Evolutionary conservation across 2,113 vertebrate genomes (phyloP).

Genomic region (Pleuronectes platessa): DNA sequence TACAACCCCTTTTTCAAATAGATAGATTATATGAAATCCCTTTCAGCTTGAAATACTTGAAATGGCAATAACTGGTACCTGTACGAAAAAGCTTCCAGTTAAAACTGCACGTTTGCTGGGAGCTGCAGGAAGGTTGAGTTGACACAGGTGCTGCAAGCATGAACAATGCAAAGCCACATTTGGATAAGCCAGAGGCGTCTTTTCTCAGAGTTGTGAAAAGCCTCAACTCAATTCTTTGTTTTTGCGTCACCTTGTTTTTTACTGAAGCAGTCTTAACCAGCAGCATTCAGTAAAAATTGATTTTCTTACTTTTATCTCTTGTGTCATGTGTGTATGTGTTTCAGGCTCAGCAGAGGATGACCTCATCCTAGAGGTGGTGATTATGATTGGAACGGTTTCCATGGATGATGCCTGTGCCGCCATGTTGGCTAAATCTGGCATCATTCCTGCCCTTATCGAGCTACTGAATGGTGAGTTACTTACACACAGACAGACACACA

Average conservation of each 20-base stretch:
- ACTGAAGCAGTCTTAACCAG: neutral
- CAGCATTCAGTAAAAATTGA: neutral
- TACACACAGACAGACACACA: neutral
- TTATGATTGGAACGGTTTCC: conserved; percentile 97
- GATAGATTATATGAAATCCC: too few species aligned
- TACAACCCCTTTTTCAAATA: too few species aligned
- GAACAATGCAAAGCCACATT: too few species aligned
- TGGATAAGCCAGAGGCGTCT: too few species aligned
- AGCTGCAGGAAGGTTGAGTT: too few species aligned
- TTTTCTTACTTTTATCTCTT: neutral
- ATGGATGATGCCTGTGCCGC: conserved; percentile 97
- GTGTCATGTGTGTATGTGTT: neutral
- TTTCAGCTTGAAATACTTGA: too few species aligned
- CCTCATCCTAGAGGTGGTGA: conserved; percentile 95
- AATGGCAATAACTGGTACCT: too few species aligned
- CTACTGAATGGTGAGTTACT: conserved; percentile 88
- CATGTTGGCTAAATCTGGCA: conserved; percentile 94
- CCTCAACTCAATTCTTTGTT: neutral
- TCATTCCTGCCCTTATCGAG: conserved; percentile 95
- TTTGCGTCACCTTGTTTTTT: neutral
- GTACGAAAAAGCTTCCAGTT: too few species aligned
- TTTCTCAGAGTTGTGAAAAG: neutral
- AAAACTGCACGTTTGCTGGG: too few species aligned
- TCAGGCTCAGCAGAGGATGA: conserved; percentile 95
- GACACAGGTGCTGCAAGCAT: too few species aligned